A percentile compares a stretch with the other conserved stretches of the same genome.
These are phyloP conservation scores for Notamacropus eugenii DNA, from an alignment of 2,797 vertebrate genomes.

Conservation along the genomic window DNA sequence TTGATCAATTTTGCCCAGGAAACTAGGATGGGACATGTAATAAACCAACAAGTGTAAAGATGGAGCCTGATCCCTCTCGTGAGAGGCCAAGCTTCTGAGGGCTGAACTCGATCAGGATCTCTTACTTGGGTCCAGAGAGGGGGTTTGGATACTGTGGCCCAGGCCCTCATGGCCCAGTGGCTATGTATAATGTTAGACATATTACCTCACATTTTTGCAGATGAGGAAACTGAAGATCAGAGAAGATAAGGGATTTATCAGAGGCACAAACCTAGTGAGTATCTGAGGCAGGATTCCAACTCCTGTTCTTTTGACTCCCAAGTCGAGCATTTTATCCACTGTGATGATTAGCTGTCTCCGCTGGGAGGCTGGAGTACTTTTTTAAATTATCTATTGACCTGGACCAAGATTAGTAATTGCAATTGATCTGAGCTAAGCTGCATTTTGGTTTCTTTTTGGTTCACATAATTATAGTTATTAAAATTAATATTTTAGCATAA, in stretches of 20 bases:
- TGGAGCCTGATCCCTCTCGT: not conserved
- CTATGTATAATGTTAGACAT: not conserved
- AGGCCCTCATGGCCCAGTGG: too few relatives aligned
- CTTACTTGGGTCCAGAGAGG: not conserved
- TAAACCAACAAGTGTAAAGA: not conserved
- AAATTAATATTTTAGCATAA: not conserved
- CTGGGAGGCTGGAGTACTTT: not conserved
- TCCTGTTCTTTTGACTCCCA: not conserved
- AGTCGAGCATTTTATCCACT: not conserved
- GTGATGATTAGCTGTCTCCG: not conserved
- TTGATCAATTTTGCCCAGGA: not conserved
- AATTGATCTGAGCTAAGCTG: not conserved
- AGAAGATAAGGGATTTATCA: not conserved
- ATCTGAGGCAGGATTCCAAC: not conserved
- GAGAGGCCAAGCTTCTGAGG: not conserved
- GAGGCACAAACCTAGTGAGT: not conserved
- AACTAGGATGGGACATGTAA: not conserved
- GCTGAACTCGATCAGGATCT: not conserved
- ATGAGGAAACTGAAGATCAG: not conserved
- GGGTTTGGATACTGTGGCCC: not conserved
- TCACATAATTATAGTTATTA: not conserved
- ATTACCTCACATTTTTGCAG: not conserved
- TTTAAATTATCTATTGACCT: not conserved
- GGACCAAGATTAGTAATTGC: not conserved
- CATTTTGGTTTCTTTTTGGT: not conserved